Evolutionary conservation across 2,113 vertebrate genomes (phyloP).

Genomic region (Antechinus stuartii): DNA sequence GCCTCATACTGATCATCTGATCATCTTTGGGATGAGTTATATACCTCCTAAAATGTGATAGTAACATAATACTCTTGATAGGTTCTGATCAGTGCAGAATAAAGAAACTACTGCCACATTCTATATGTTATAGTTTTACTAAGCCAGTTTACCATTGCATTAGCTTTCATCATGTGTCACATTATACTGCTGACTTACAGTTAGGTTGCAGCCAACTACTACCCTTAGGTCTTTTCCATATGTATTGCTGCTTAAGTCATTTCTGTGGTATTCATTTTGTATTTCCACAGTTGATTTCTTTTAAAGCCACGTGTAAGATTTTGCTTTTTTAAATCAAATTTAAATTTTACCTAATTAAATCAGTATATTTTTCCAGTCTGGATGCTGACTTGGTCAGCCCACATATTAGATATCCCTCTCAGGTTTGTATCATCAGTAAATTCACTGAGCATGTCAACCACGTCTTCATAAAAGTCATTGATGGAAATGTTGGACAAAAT

Average conservation of each 20-base stretch:
- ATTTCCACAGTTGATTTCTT: not conserved
- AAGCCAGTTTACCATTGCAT: not conserved
- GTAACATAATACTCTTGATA: not conserved
- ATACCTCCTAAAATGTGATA: not conserved
- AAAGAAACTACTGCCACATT: not conserved
- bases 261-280: not conserved
- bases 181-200: not conserved
- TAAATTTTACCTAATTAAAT: slow-evolving; percentile 5
- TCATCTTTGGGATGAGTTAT: not conserved
- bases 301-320: not conserved
- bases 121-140: not conserved
- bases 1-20: not conserved
- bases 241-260: not conserved
- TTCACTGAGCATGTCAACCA: not conserved
- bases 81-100: not conserved
- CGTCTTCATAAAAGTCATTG: not conserved
- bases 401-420: not conserved
- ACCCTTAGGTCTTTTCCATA: not conserved
- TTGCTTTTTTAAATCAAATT: not conserved
- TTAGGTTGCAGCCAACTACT: not conserved
- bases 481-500: not conserved
- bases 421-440: not conserved
- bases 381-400: not conserved
- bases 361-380: not conserved
- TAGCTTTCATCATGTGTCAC: not conserved